Evolutionary conservation across 1,140 invertebrate genomes (phyloP).

Genomic region (Homalodisca vitripennis): DNA sequence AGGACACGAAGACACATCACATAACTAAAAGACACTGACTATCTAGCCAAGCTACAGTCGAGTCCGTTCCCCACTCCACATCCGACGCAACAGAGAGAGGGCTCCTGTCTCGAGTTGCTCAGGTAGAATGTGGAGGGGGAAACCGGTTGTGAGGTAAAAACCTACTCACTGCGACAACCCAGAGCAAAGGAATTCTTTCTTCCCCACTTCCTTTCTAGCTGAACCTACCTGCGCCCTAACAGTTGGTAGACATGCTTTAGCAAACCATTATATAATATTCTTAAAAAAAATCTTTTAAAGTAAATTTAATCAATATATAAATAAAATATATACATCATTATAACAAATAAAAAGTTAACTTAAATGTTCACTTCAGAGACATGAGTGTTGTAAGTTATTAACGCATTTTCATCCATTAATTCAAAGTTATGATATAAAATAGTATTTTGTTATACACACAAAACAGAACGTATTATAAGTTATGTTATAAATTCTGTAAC

Average conservation of each 20-base stretch:
- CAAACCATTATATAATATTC: too few relatives aligned
- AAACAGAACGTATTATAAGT: too few relatives aligned
- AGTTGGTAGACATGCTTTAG: conserved; percentile 5
- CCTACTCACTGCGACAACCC: neutral
- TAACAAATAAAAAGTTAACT: too few relatives aligned
- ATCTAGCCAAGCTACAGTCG: neutral
- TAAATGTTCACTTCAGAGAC: too few relatives aligned
- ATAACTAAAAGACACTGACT: neutral
- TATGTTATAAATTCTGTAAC: too few relatives aligned
- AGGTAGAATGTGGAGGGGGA: conserved; percentile 15
- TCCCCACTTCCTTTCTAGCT: conserved; percentile 18
- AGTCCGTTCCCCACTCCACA: conserved; percentile 18
- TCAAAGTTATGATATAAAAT: too few relatives aligned
- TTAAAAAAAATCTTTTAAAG: too few relatives aligned
- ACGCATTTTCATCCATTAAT: too few relatives aligned
- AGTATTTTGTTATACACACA: too few relatives aligned
- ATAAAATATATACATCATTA: too few relatives aligned
- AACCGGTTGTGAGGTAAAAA: conserved; percentile 25
- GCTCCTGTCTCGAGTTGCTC: neutral
- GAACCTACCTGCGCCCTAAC: neutral
- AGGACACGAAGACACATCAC: conserved; percentile 8
- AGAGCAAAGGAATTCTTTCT: conserved; percentile 20
- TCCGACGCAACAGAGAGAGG: conserved; percentile 20
- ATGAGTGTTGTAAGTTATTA: too few relatives aligned
- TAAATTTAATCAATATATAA: too few relatives aligned